Evolutionary conservation across 2,113 vertebrate genomes (phyloP).

Genomic region (Nibea coibor): DNA sequence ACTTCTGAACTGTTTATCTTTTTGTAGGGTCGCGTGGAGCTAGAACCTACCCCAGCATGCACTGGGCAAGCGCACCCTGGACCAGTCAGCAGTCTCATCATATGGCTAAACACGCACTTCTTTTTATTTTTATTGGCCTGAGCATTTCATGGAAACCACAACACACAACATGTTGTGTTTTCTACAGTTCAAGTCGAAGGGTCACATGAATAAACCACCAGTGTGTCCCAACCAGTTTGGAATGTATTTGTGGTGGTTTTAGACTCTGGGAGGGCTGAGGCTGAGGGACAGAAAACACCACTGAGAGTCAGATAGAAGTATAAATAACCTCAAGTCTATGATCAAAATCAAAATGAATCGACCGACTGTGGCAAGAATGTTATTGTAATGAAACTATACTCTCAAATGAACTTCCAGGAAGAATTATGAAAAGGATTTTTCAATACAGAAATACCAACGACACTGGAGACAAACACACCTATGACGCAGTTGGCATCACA

Average conservation of each 20-base stretch:
- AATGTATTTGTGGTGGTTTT: conserved; percentile 19
- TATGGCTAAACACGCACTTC: conserved; percentile 17
- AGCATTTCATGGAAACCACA: conserved; percentile 42
- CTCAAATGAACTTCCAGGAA: background rate
- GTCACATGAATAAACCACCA: conserved; percentile 55
- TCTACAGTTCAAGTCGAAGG: conserved; percentile 31
- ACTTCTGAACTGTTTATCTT: background rate
- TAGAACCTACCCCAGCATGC: conserved; percentile 12
- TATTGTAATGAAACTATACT: background rate
- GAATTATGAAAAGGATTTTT: background rate
- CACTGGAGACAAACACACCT: background rate
- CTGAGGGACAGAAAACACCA: background rate
- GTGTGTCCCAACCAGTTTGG: background rate
- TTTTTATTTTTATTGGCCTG: conserved; percentile 41
- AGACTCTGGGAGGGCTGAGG: background rate
- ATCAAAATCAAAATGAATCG: background rate
- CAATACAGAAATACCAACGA: background rate
- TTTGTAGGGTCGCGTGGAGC: background rate
- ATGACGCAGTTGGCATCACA: conserved; percentile 48
- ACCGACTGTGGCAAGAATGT: no score
- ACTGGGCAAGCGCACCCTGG: background rate
- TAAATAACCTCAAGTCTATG: background rate
- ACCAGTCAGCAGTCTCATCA: conserved; percentile 30
- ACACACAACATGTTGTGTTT: conserved; percentile 43
- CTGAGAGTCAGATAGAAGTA: conserved; percentile 7